Percentiles rank a stretch among this genome's conserved stretches.
These are phyloP conservation scores for Pseudomyrmex flavicornis DNA, from an alignment of 1,140 invertebrate genomes.

Conservation along the genomic window DNA sequence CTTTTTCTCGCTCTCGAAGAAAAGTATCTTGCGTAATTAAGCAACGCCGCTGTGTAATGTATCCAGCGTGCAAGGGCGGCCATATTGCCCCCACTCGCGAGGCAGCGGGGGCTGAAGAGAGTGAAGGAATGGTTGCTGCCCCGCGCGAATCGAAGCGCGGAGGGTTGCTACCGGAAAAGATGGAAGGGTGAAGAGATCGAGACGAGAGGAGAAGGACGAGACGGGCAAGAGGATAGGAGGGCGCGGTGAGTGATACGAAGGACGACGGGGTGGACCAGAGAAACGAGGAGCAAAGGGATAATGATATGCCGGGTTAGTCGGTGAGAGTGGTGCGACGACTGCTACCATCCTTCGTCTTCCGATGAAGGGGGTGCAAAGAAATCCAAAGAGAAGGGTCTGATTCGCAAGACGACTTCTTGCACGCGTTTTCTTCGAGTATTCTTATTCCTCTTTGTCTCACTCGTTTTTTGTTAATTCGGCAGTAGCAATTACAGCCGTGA, in stretches of 20 bases:
- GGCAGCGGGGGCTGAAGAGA: constrained; percentile 32
- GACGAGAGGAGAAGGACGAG: constrained; percentile 28
- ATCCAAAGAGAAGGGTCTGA: constrained; percentile 52
- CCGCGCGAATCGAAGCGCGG: constrained; percentile 73
- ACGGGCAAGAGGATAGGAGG: constrained; percentile 36
- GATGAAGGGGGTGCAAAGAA: constrained; percentile 28
- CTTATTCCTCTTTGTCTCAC: neutral
- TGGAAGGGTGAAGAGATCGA: constrained; percentile 70
- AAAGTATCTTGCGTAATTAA: constrained; percentile 81
- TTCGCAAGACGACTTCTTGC: constrained; percentile 44
- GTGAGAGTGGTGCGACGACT: constrained; percentile 62
- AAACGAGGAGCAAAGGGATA: constrained; percentile 65
- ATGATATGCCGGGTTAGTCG: constrained; percentile 77
- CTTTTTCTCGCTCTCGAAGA: constrained; percentile 61
- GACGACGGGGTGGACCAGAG: constrained; percentile 41
- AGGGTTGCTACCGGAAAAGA: constrained; percentile 74
- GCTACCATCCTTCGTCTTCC: constrained; percentile 65
- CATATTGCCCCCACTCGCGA: constrained; percentile 75
- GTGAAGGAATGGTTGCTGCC: constrained; percentile 48
- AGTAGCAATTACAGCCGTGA: constrained; percentile 70
- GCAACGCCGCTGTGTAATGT: constrained; percentile 78
- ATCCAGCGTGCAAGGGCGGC: constrained; percentile 75
- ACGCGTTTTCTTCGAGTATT: neutral
- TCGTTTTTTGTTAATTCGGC: constrained; percentile 68
- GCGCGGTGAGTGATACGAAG: constrained; percentile 14